Percentiles rank a stretch among this genome's conserved stretches.
These are phyloP conservation scores for Panthera leo DNA, from an alignment of 2,113 vertebrate species.

Conservation along the genomic window DNA sequence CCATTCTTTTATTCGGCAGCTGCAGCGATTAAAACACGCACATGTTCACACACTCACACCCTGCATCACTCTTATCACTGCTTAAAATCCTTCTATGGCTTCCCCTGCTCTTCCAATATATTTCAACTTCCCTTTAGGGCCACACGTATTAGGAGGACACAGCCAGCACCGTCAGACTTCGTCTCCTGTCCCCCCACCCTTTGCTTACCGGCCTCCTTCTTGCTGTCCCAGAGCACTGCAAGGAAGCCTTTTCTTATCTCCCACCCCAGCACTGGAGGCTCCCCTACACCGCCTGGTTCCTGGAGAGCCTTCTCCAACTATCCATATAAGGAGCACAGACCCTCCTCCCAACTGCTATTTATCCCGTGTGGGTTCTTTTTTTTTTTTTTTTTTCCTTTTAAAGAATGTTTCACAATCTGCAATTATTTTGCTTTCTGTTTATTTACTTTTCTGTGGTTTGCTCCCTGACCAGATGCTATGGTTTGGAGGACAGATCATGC, in stretches of 20 bases:
- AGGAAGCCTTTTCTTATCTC: background rate
- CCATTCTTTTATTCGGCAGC: background rate
- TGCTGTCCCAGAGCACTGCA: background rate
- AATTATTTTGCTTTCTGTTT: background rate
- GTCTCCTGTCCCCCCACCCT: too few species aligned
- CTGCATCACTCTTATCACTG: background rate
- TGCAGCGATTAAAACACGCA: background rate
- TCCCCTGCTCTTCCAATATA: background rate
- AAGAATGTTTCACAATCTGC: background rate
- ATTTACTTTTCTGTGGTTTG: background rate
- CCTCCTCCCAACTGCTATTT: background rate
- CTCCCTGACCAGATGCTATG: background rate
- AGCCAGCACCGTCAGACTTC: background rate
- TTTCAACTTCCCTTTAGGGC: background rate
- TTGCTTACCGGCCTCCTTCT: background rate
- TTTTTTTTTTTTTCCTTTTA: background rate
- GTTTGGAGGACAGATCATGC: background rate
- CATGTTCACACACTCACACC: background rate
- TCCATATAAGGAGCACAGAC: background rate
- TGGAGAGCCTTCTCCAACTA: background rate
- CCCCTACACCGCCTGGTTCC: fast-evolving
- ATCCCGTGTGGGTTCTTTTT: background rate
- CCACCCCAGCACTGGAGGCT: fast-evolving
- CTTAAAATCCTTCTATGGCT: background rate
- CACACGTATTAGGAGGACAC: background rate